These are phyloP conservation scores for Sarcophaga carnaria DNA, from an alignment of 2,888 invertebrate species.

Conservation along the genomic window DNA sequence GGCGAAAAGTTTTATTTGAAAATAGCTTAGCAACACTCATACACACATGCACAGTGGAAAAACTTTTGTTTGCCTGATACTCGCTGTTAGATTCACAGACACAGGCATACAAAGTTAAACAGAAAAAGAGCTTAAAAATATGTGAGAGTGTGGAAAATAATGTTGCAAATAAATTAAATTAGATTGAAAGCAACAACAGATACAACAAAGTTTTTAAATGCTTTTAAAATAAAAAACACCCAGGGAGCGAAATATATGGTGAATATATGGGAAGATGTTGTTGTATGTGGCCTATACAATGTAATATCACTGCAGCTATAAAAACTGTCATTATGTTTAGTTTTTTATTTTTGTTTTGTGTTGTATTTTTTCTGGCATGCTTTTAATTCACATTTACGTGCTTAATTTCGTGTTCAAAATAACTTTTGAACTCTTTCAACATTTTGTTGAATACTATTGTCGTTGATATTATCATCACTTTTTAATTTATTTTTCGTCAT, in stretches of 20 bases:
- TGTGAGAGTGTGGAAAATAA: slow-evolving; percentile 8
- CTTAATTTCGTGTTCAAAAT: slow-evolving; percentile 50
- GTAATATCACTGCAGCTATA: slow-evolving; percentile 12
- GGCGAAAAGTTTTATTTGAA: slow-evolving; percentile 30
- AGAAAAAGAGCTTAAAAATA: not conserved
- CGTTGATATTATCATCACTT: not conserved
- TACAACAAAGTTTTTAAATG: slow-evolving; percentile 35
- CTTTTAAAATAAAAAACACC: slow-evolving; percentile 24
- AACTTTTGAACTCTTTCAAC: slow-evolving; percentile 36
- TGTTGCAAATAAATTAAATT: slow-evolving; percentile 21
- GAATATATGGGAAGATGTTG: too few relatives aligned
- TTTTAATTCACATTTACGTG: slow-evolving; percentile 29
- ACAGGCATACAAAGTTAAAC: not conserved
- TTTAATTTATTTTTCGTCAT: not conserved
- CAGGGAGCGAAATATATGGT: too few relatives aligned
- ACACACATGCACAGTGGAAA: not conserved
- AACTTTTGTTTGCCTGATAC: not conserved
- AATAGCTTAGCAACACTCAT: slow-evolving; percentile 39
- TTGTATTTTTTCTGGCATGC: not conserved
- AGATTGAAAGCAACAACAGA: slow-evolving; percentile 9
- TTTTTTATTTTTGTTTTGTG: not conserved
- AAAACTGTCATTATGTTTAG: not conserved
- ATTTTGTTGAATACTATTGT: not conserved
- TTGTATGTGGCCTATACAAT: too few relatives aligned
- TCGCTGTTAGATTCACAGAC: not conserved